Percentiles rank a stretch among this genome's conserved stretches.
Evolutionary conservation across 1,140 invertebrate genomes (phyloP).

Genomic region (Drosophila sucinea): DNA sequence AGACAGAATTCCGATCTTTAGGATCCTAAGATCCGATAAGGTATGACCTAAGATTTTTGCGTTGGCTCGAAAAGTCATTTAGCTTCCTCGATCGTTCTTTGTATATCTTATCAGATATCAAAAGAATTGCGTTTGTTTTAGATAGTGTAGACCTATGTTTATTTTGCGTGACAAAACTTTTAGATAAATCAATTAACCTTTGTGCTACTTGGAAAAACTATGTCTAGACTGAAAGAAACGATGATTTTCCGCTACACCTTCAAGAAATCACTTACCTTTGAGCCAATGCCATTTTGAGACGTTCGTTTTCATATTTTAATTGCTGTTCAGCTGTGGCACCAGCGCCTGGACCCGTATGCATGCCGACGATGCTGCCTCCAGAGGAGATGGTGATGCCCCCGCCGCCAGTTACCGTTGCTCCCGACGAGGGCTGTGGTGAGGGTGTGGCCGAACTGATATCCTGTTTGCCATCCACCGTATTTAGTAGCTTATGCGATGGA

Average conservation of each 20-base stretch:
- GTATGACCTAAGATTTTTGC: too few species aligned
- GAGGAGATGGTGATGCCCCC: conserved; percentile 71
- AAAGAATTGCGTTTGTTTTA: not conserved
- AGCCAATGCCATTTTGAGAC: conserved; percentile 96
- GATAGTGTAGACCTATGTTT: not conserved
- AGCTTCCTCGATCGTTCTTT: not conserved
- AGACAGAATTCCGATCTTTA: too few species aligned
- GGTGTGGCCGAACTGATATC: conserved; percentile 72
- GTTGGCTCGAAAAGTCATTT: not conserved
- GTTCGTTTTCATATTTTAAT: conserved; percentile 98
- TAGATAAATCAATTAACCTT: not conserved
- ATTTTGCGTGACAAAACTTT: not conserved
- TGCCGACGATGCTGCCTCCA: conserved; percentile 73
- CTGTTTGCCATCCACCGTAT: conserved; percentile 63
- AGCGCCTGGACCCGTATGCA: conserved; percentile 76
- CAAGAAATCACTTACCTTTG: conserved; percentile 90
- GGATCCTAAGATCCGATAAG: too few species aligned
- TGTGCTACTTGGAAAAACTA: too few species aligned
- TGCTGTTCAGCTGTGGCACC: conserved; percentile 90
- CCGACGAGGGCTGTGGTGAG: conserved; percentile 60
- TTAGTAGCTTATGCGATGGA: conserved; percentile 80
- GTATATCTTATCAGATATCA: not conserved
- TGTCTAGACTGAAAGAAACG: too few species aligned
- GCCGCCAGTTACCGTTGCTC: conserved; percentile 34
- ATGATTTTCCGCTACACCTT: not conserved